Conservation (phyloP, 2,888 invertebrate genomes). For the Scaptomyza flava region DNA sequence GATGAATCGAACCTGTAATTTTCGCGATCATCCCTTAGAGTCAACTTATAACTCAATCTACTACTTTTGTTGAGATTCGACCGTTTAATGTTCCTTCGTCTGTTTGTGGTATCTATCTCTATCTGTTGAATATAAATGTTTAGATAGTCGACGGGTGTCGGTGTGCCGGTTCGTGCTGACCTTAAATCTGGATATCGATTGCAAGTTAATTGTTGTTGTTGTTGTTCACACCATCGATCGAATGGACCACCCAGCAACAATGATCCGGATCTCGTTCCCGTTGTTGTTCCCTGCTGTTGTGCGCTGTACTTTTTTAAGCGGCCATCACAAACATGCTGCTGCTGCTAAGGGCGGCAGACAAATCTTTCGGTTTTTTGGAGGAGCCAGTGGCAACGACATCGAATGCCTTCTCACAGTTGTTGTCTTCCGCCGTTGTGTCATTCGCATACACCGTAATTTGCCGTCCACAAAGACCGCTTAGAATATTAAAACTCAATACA, state of each 20-base stretch:
- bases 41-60: not conserved
- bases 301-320: not conserved
- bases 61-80: not conserved
- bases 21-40: not conserved
- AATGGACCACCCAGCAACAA: not conserved
- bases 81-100: not conserved
- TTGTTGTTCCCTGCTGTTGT: not conserved
- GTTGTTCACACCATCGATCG: slow-evolving; percentile 1
- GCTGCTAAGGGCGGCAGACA: not conserved
- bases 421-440: not conserved
- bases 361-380: not conserved
- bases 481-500: slow-evolving; percentile 29
- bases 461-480: slow-evolving; percentile 67
- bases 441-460: slow-evolving; percentile 20
- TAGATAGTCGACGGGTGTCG: slow-evolving; percentile 22
- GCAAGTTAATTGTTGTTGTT: slow-evolving; percentile 11
- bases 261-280: not conserved
- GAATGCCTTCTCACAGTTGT: not conserved
- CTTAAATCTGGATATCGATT: not conserved
- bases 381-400: not conserved
- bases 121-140: not conserved
- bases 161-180: slow-evolving; percentile 16
- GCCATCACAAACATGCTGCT: not conserved
- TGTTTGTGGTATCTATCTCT: not conserved
- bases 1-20: not conserved